Percentiles rank a stretch among this genome's conserved stretches.
These are phyloP conservation scores for Drosophila willistoni DNA, from an alignment of 1,140 invertebrate genomes.

Conservation along the genomic window DNA sequence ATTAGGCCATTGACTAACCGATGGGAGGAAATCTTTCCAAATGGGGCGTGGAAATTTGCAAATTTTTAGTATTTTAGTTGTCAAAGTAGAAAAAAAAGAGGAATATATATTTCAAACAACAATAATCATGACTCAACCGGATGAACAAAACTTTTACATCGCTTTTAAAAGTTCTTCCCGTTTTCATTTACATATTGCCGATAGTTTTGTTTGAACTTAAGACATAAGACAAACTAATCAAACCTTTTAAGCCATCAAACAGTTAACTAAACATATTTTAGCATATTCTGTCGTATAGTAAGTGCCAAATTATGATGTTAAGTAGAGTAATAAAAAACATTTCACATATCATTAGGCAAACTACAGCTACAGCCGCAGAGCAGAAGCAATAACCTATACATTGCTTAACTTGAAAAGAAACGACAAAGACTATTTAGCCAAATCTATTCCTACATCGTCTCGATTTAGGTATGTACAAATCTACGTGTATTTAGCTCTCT, in stretches of 20 bases:
- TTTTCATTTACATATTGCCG: too few relatives aligned
- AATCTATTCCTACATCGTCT: background rate
- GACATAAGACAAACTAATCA: background rate
- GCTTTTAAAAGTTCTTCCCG: too few relatives aligned
- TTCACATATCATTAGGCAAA: conserved; percentile 14
- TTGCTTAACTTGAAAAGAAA: conserved; percentile 11
- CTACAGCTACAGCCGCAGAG: conserved; percentile 1
- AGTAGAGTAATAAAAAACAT: conserved; percentile 19
- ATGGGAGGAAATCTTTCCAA: conserved; percentile 1
- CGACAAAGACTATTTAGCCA: background rate
- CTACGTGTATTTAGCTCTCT: conserved; percentile 20
- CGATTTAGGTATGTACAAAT: background rate
- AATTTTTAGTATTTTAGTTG: background rate
- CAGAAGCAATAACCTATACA: conserved; percentile 17
- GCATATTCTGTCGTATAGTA: conserved; percentile 9
- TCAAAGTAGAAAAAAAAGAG: background rate
- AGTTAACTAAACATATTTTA: conserved; percentile 2
- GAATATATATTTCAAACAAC: background rate
- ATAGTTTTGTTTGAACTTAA: too few relatives aligned
- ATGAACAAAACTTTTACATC: too few relatives aligned
- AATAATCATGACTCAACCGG: too few relatives aligned
- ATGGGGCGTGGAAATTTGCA: background rate
- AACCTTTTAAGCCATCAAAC: conserved; percentile 3
- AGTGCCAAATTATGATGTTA: conserved; percentile 14
- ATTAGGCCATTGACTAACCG: conserved; percentile 9